Base-by-base conservation (phyloP, 1,140 invertebrate genomes). In the Drosophila pallidifrons region DNA sequence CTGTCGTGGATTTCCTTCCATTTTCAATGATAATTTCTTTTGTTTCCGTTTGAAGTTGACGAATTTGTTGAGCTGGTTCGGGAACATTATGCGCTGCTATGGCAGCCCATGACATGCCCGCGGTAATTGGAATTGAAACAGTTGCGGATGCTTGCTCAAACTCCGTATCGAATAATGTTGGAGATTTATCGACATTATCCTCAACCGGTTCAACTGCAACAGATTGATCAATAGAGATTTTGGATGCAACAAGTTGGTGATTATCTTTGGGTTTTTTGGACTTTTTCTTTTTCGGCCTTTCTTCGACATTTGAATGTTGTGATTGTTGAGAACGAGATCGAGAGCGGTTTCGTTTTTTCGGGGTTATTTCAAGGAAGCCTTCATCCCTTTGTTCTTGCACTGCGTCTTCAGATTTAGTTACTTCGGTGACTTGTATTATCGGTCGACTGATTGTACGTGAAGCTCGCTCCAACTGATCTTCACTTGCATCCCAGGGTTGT, bases 31-130 rank as follows among this genome's bases (percentile, higher is more conserved):
- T 1, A 30, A 30, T 25, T 32, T 70, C n/a, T 5, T 69, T 87
- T 5, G 61, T 25, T 25, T 75, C 80, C 28, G 66, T 65, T 64
- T 60, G 66, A 15, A 91, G 69, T 10, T 59, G 57, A 8, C 91
- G 71, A 35, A 92, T 92, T 70, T 86, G 78, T 38, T 92, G 91
- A 16, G 73, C 55, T 1, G 91, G 91, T 55, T 91, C 75, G n/a
- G 91, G 91, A 28, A 92, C 91, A 72, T 92, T 92, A 43, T 92
- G 85, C 11, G 91, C 91, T 43, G 91, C 75, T 15, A 92, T 90
- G 0, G 85, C 91, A 8, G 91, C 91, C 91, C 91, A 92, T 13
- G 91, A 92, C 69, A 92, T 77, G 2, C 87, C 87, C 13, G 79
- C 76, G 3, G 72, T 81, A 30, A 67, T 35, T 1, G 72, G 66